These are phyloP conservation scores for Sanderia malayensis DNA, from an alignment of 30 jellyfish, hydroid and myxozoan species.

Conservation along the genomic window DNA sequence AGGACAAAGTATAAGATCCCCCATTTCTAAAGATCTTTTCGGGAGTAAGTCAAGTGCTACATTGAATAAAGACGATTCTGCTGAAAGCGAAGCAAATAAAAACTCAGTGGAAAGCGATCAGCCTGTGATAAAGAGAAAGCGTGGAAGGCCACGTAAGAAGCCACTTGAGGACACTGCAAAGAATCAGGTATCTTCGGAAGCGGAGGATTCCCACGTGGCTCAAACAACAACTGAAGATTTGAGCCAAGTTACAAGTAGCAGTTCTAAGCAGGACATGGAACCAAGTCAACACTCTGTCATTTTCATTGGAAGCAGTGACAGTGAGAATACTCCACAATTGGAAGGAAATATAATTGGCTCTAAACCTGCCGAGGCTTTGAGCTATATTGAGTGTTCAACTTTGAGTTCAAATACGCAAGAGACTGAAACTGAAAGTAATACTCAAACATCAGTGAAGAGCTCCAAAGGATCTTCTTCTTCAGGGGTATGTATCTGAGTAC, in stretches of 20 bases:
- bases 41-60: not conserved
- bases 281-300: not conserved
- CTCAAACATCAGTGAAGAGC: not conserved
- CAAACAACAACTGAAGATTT: not conserved
- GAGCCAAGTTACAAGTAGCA: not conserved
- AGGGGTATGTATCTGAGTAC: too few relatives aligned
- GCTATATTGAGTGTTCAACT: not conserved
- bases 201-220: not conserved
- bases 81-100: not conserved
- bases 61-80: not conserved
- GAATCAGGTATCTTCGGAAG: not conserved
- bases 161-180: not conserved
- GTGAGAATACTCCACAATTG: slow-evolving; percentile 3
- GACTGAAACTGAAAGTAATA: not conserved
- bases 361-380: not conserved
- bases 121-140: slow-evolving; percentile 21
- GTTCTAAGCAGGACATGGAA: not conserved
- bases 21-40: not conserved
- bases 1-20: too few relatives aligned
- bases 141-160: slow-evolving; percentile 46
- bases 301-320: not conserved
- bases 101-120: not conserved
- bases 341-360: not conserved
- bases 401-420: not conserved
- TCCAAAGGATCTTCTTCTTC: not conserved